Base-by-base conservation (phyloP, 2,797 vertebrate species). In the Microcaecilia unicolor region DNA sequence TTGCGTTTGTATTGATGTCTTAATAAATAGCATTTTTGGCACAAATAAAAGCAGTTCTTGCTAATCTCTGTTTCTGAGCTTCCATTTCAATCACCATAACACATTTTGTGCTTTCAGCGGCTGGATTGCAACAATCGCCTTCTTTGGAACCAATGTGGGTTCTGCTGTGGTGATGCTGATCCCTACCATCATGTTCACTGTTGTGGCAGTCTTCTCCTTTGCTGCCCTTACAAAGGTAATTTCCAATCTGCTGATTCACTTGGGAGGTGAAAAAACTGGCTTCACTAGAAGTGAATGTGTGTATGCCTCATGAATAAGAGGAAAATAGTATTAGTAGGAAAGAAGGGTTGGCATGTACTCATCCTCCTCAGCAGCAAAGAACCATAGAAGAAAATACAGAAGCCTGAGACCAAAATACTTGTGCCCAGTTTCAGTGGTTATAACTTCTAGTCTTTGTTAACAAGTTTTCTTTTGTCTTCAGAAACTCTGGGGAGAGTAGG, bases 171-270 rank as follows among this genome's bases (percentile, higher is more conserved):
- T 98, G 57, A 98, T 98, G 94, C 75, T 97, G 44, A 81, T 98
- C 37, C 94, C 94, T 5, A 96, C 93, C 0, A 10, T 97, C 61
- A 89, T 98, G 83, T 98, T 98, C 72, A 97, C 94, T 0, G 87
- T 76, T 3, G 80, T 96, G 67, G 88, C 94, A 0, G 69, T 82
- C 7, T 76, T 97, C 48, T 94, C 91, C 55, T 96, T 93, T 76
- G 72, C 97, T 1, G 91, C 88, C 6, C 87, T 98, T 59, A 97
- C 90, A 28, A 91, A 84, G 91, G 94, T 97, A 89, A n/a, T n/a
- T n/a, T n/a, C n/a, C n/a, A n/a, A n/a, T n/a, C n/a, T n/a, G n/a
- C n/a, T n/a, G n/a, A n/a, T n/a, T n/a, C n/a, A n/a, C n/a, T n/a
- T n/a, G n/a, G n/a, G n/a, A n/a, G n/a, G n/a, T n/a, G n/a, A n/a